Conservation (phyloP, 2,888 invertebrate species). For the Himalopsyche tibetana region DNA sequence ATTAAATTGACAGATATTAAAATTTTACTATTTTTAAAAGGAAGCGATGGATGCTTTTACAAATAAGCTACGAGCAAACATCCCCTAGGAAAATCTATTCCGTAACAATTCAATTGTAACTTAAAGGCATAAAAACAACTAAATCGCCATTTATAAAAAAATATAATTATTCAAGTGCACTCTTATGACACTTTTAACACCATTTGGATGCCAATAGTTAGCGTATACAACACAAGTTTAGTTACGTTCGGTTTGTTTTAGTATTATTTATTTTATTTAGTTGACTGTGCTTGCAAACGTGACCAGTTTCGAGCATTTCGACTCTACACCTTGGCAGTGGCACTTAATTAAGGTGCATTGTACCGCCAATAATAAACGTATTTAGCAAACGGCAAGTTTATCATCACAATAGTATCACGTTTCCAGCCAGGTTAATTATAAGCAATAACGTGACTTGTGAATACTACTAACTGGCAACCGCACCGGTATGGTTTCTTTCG, state of each 20-base stretch:
- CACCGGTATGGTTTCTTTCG: not conserved
- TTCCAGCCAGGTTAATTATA: slow-evolving; percentile 60
- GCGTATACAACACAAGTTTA: not conserved
- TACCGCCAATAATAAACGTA: slow-evolving; percentile 62
- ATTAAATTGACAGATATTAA: too few relatives aligned
- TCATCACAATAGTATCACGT: slow-evolving; percentile 61
- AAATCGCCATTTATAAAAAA: too few relatives aligned
- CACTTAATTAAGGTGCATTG: slow-evolving; percentile 62
- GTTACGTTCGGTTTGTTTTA: slow-evolving; percentile 10
- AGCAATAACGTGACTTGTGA: slow-evolving; percentile 57
- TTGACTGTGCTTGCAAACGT: slow-evolving; percentile 17
- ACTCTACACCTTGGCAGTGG: slow-evolving; percentile 13
- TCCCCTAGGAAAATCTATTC: too few relatives aligned
- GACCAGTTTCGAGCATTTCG: slow-evolving; percentile 5
- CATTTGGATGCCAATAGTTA: too few relatives aligned
- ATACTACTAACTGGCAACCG: not conserved
- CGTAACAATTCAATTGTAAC: too few relatives aligned
- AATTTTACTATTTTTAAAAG: too few relatives aligned
- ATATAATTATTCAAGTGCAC: too few relatives aligned
- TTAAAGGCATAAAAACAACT: too few relatives aligned
- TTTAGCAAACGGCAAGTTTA: slow-evolving; percentile 62
- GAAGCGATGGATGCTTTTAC: too few relatives aligned
- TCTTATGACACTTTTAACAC: too few relatives aligned
- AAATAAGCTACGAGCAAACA: too few relatives aligned
- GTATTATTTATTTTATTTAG: not conserved